These are phyloP conservation scores for Lepidotrigona ventralis DNA, from an alignment of 1,140 invertebrate genomes.

Conservation along the genomic window DNA sequence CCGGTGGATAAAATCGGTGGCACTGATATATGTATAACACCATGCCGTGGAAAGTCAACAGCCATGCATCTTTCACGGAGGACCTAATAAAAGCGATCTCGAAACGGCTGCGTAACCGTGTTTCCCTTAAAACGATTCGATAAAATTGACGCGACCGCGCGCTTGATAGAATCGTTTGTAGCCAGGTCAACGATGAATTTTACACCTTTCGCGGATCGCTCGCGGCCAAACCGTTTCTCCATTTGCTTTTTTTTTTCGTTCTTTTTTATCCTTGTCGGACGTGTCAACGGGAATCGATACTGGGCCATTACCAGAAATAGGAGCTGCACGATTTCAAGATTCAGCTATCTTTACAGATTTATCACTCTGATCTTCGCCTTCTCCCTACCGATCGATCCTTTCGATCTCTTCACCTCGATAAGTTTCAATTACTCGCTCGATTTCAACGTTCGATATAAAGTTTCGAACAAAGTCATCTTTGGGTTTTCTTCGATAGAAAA, in stretches of 20 bases:
- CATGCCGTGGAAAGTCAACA: too few relatives aligned
- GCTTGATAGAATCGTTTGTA: neutral
- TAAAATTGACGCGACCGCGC: neutral
- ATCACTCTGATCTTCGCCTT: neutral
- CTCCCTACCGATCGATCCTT: neutral
- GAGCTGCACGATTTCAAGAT: neutral
- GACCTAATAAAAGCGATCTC: neutral
- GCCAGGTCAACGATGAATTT: constrained; percentile 32
- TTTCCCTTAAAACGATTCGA: constrained; percentile 3
- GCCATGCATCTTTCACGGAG: neutral
- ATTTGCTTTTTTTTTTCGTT: neutral
- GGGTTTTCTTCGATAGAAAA: too few relatives aligned
- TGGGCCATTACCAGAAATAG: constrained; percentile 8
- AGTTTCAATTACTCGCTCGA: too few relatives aligned
- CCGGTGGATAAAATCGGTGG: neutral
- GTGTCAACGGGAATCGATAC: constrained; percentile 15
- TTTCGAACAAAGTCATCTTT: too few relatives aligned
- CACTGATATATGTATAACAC: neutral
- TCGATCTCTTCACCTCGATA: neutral
- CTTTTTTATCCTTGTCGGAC: neutral
- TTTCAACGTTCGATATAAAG: too few relatives aligned
- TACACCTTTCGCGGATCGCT: constrained; percentile 17
- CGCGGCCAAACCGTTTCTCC: neutral
- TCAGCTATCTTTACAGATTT: neutral
- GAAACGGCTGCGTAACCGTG: constrained; percentile 1